These are phyloP conservation scores for Nebria salina DNA, from an alignment of 2,888 invertebrate genomes.

Conservation along the genomic window DNA sequence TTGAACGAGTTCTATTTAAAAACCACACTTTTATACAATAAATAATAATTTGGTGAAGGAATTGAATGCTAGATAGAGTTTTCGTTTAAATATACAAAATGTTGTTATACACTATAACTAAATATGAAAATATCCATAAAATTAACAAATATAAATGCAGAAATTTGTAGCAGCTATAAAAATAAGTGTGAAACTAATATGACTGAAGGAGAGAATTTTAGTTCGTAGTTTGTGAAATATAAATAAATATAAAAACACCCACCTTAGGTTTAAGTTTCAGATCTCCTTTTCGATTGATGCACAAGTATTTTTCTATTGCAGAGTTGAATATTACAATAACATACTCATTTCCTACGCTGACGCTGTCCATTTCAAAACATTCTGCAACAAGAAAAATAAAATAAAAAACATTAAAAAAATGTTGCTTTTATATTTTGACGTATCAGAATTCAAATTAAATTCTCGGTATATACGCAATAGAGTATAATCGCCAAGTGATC, in stretches of 20 bases:
- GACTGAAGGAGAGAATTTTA: too few relatives aligned
- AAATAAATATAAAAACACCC: not conserved
- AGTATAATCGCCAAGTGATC: not conserved
- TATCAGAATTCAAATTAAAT: not conserved
- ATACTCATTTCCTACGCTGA: not conserved
- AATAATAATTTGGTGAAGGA: too few relatives aligned
- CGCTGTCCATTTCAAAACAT: slow-evolving; percentile 18
- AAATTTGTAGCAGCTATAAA: too few relatives aligned
- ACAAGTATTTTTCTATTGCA: slow-evolving; percentile 15
- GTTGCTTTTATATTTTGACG: not conserved
- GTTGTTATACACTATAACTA: too few relatives aligned
- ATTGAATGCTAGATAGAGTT: too few relatives aligned
- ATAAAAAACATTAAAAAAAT: not conserved
- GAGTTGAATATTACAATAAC: slow-evolving; percentile 19
- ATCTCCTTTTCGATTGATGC: slow-evolving; percentile 21
- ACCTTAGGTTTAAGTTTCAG: not conserved
- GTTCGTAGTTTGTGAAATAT: not conserved
- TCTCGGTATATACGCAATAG: not conserved
- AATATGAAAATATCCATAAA: too few relatives aligned
- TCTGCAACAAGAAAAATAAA: slow-evolving; percentile 26
- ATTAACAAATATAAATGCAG: too few relatives aligned
- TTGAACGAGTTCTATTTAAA: too few relatives aligned
- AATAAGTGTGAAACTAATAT: too few relatives aligned
- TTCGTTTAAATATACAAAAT: too few relatives aligned
- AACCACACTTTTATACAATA: too few relatives aligned